phyloP scores from a whole-genome alignment of 2,797 vertebrate species.

The Perodicticus potto region DNA sequence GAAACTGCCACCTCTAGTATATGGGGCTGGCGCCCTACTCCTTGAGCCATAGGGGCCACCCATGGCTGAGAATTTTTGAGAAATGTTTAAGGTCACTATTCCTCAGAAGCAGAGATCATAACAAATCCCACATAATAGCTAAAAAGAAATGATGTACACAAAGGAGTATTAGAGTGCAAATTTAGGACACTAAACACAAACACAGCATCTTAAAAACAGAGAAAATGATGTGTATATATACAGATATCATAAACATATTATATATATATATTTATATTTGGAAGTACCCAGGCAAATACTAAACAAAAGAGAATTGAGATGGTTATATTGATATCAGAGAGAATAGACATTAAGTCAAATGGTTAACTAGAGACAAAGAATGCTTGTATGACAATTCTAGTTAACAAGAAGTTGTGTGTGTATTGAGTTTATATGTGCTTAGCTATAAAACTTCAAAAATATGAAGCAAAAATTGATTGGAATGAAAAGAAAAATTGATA shows the following conservation, averaged over 20 bases:
- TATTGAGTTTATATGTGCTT: background rate
- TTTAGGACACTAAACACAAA: background rate
- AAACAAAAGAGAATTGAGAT: constrained; percentile 33
- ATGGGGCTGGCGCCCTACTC: no score
- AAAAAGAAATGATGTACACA: background rate
- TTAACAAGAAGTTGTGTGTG: background rate
- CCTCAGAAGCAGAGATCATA: background rate
- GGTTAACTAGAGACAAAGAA: background rate
- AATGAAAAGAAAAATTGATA: background rate
- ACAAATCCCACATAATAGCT: background rate
- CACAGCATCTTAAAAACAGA: background rate
- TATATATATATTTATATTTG: background rate
- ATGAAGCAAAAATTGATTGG: background rate
- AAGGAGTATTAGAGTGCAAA: background rate
- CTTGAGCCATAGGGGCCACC: no score
- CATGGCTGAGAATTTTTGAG: background rate
- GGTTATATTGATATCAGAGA: background rate
- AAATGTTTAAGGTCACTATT: background rate
- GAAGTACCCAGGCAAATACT: background rate
- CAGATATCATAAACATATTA: background rate
- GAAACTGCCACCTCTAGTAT: no score
- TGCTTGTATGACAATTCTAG: background rate
- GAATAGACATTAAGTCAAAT: background rate
- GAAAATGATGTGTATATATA: background rate
- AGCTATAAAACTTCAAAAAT: background rate